Evolutionary conservation across 2,888 invertebrate species (phyloP), one percentile per base, ranked within the genome.

Genomic region (Volucella zonaria): DNA sequence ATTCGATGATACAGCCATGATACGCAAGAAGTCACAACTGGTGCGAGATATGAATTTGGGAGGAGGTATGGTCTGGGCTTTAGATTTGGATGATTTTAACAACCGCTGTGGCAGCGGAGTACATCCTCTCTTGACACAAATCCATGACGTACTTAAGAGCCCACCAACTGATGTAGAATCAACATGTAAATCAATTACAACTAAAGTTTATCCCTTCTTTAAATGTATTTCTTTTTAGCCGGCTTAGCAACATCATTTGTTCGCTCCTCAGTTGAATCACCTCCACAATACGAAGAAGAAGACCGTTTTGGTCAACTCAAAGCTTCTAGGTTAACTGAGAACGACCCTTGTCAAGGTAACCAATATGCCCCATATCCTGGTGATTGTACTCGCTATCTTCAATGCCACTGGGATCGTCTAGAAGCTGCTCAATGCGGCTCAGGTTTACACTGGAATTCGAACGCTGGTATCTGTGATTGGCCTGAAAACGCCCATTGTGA

Each of bases 1-100:
- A 2, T 98, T 94, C 89, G 98, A 98, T 89, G 97, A 98, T 89
- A 93, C 93, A 9, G 95, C 95, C 43, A 97, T 95, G 92, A 95
- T 98, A 54, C 93, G 94, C 82, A 94, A 93, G 86, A 98, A 98
- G 92, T 95, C 96, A 0, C 94, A 96, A 88, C 95, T 95, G 88
- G 94, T 97, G 45, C 94, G 96, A 82, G 93, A 95, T 12, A 93
- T 96, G 91, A 94, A 95, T 83, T 93, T 98, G 15, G 97, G 95
- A 11, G 97, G 97, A 77, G 97, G 96, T 15, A 97, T 97, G 97
- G 94, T 97, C 54, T 97, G 97, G 97, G 97, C 97, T 0, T 92
- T 97, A 45, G 97, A 97, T 92, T 93, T 97, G 87, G 97, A 97
- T 88, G 97, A 97, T 91, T 97, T 97, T 90, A 94, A 94, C 86